Base-by-base conservation (phyloP, 2,113 vertebrate genomes). In the Erythrocercus mccallii region DNA sequence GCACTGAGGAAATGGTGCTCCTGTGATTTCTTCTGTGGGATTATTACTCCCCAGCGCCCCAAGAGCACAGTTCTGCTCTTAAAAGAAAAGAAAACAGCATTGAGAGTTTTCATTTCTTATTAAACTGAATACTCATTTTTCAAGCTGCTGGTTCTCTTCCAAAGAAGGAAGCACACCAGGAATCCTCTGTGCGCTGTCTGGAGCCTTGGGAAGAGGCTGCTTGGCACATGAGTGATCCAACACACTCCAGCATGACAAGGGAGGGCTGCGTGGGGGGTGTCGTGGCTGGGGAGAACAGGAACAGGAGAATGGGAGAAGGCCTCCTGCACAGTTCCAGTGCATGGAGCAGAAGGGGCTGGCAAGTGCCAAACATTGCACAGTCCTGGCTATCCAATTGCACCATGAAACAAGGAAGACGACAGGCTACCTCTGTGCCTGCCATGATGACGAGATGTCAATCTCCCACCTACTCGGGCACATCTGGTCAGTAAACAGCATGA, bases 301-400 rank as follows among this genome's bases (percentile, higher is more conserved):
- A 47, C 0, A 0, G 69, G 56, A 53, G 71, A 91, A 73, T 0
- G 0, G 57, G 21, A 87, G 40, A 28, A 47, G 35, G 51, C n/a
- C 68, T 86, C 53, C 60, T 58, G 60, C 56, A 64, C 81, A 74
- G 69, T 37, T 76, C 76, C n/a, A 81, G 40, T 11, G 28, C 62
- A 23, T 2, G 13, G 24, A 85, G 27, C 60, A 91, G 80, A 84
- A 79, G 50, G 25, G 18, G 58, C 7, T 79, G 38, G 53, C 65
- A 81, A 64, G 28, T 20, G 57, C 33, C 62, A 82, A 54, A 31
- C 40, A 28, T 0, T 27, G 38, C 66, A 58, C 7, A 73, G 60
- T 31, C 66, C 61, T 73, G 80, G 35, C 45, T 85, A 72, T 80
- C 37, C 50, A 73, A 17, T 72, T 66, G 68, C 31, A 57, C 48